Evolutionary conservation across 2,888 invertebrate species (phyloP), one percentile per base, ranked within the genome.

Genomic region (Gymnosoma rotundatum): DNA sequence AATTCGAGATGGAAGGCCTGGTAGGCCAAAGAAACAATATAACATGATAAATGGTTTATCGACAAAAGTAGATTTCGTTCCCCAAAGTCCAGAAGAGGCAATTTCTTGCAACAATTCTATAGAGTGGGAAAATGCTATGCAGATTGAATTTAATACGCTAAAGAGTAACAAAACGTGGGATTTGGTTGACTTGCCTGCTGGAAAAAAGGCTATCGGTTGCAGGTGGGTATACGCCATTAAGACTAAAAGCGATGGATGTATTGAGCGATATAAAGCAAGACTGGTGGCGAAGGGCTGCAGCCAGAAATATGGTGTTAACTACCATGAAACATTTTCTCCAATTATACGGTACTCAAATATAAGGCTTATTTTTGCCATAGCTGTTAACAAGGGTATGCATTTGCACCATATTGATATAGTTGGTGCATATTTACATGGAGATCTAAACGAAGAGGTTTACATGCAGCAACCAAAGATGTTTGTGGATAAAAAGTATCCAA

Each of bases 321-420:
- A 75, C 5, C 42, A 32, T 9, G 66, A 75, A 56, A 75, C 66
- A 16, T 75, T 69, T 69, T 76, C 76, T 64, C 89, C 90, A 16
- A 89, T 90, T 0, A 88, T 86, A 12, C 85, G 83, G 76, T 87
- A 86, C 72, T 20, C 54, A 54, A 78, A 54, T 6, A 70, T 78
- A 32, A 25, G 64, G 32, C 54, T 78, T 32, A 1, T 78, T 38
- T 64, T 63, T 16, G 70, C 78, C 9, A n/a, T 78, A 20, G 70
- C 78, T 6, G 58, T 56, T 1, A 45, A 76, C 2, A 36, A 58
- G 9, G 21, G 32, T 36, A 21, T 76, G 20, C 12, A 76, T 25
- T 67, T 76, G 7, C 58, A 75, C 25, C 74, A 76, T 3, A 42
- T 58, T 1, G 66, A 75, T 32, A 21, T 73, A 16, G 48, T 36